These are phyloP conservation scores for Abscondita cerata DNA, from an alignment of 2,888 invertebrate species.

Conservation along the genomic window DNA sequence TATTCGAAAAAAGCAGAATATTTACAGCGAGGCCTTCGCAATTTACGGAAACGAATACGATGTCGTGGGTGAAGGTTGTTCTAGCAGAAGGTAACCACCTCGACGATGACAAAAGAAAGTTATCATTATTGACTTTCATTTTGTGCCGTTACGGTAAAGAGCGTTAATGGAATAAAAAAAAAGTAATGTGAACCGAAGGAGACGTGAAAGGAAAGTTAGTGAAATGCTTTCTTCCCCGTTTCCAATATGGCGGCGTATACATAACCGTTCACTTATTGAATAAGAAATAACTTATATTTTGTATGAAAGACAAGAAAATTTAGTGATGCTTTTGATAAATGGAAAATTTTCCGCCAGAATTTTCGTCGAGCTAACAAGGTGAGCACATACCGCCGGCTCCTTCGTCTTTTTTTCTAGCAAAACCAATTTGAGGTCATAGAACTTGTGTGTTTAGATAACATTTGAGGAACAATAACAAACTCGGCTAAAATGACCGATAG, in stretches of 20 bases:
- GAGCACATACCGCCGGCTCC: constrained; percentile 16
- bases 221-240: constrained; percentile 29
- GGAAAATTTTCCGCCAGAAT: constrained; percentile 32
- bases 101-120: too few relatives aligned
- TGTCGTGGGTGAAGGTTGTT: too few relatives aligned
- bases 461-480: constrained; percentile 17
- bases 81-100: too few relatives aligned
- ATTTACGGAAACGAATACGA: too few relatives aligned
- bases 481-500: constrained; percentile 37
- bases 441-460: constrained; percentile 32
- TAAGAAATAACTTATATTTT: constrained; percentile 36
- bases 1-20: too few relatives aligned
- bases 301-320: constrained; percentile 40
- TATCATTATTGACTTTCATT: too few relatives aligned
- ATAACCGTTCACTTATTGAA: constrained; percentile 42
- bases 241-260: constrained; percentile 48
- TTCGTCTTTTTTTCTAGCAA: constrained; percentile 12
- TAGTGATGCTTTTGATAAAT: constrained; percentile 48
- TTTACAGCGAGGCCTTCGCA: too few relatives aligned
- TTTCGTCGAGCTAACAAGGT: constrained; percentile 33
- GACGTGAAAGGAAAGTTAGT: neutral
- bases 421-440: constrained; percentile 39
- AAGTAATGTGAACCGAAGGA: neutral
- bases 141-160: too few relatives aligned
- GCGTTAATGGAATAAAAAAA: too few relatives aligned